These are phyloP conservation scores for Linurgus olivaceus DNA, from an alignment of 2,797 vertebrate species.

Conservation along the genomic window DNA sequence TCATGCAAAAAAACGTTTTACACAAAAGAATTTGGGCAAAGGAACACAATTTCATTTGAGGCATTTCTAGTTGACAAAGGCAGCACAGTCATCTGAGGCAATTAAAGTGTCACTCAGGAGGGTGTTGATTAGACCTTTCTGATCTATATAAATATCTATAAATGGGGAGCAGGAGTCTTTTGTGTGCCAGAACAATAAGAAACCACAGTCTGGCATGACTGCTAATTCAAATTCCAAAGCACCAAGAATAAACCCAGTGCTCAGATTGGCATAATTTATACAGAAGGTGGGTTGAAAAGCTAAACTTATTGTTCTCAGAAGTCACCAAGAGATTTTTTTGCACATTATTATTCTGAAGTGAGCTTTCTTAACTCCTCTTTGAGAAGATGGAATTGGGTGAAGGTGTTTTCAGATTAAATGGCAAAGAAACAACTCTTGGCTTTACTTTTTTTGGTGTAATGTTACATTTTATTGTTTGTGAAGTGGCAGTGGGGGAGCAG, in stretches of 20 bases:
- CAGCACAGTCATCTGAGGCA: conserved; percentile 4
- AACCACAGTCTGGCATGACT: conserved; percentile 10
- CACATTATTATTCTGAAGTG: neutral
- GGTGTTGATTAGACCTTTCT: conserved; percentile 35
- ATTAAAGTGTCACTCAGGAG: conserved; percentile 21
- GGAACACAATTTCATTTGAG: neutral
- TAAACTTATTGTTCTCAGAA: conserved; percentile 42
- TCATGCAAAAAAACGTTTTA: neutral
- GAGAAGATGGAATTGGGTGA: neutral
- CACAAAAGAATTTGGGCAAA: neutral
- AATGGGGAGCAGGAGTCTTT: conserved; percentile 30
- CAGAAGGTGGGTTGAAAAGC: conserved; percentile 29
- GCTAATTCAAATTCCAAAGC: conserved; percentile 51
- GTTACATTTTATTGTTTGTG: neutral
- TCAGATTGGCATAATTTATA: conserved; percentile 44
- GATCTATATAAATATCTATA: neutral
- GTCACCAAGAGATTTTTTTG: neutral
- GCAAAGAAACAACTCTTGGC: neutral
- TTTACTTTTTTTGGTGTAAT: neutral
- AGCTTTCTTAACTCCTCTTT: neutral
- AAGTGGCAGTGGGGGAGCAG: neutral
- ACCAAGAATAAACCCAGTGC: conserved; percentile 18
- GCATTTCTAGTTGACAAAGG: conserved; percentile 21
- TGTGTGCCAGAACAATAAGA: conserved; percentile 48
- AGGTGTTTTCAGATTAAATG: neutral